Conservation (phyloP, 2,888 invertebrate genomes). For the Eugnorisma glareosa region DNA sequence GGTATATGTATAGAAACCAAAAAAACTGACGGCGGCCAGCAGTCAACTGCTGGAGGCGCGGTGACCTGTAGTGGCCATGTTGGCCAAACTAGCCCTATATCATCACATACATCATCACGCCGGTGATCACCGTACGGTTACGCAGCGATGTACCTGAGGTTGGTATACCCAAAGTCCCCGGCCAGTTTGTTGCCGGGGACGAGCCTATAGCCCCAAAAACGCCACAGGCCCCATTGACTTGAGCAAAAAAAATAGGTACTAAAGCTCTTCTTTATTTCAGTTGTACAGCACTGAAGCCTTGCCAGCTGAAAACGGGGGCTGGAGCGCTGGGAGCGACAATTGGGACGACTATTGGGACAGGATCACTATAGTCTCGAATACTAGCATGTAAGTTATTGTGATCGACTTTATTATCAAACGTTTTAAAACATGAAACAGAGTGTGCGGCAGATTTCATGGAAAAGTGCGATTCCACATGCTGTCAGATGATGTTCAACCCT, state of each 20-base stretch:
- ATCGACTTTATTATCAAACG: not conserved
- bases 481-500: not conserved
- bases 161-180: not conserved
- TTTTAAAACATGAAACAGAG: not conserved
- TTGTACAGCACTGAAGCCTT: slow-evolving; percentile 20
- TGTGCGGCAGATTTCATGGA: not conserved
- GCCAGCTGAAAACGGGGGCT: not conserved
- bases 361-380: accelerated
- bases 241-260: not conserved
- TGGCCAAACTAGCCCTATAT: no score
- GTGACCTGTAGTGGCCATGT: no score
- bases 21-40: no score
- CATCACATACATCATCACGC: no score
- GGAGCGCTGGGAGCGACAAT: not conserved
- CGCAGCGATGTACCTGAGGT: not conserved
- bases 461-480: not conserved
- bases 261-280: slow-evolving; percentile 24
- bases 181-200: not conserved
- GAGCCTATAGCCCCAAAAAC: not conserved
- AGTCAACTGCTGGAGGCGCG: no score
- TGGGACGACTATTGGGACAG: not conserved
- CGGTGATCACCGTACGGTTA: not conserved
- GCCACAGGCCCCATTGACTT: not conserved
- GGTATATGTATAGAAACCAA: no score
- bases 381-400: slow-evolving; percentile 12